Evolutionary conservation across 2,888 invertebrate species (phyloP), one percentile per base, ranked within the genome.

Genomic region (Taenaris catops): DNA sequence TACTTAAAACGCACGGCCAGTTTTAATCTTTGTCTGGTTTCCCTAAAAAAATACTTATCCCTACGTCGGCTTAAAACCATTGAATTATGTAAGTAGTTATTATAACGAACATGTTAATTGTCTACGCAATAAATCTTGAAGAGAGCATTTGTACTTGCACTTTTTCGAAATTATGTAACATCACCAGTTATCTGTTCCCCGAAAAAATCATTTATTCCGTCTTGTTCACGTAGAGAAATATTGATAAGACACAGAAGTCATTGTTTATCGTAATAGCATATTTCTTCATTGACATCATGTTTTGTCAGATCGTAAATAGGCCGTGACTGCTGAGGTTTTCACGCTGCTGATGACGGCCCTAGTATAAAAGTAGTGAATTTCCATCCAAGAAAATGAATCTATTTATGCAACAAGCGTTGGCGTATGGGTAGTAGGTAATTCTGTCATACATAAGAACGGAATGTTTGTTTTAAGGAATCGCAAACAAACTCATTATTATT

Each of bases 381-480:
- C 62, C 70, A 76, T 67, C 73, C 72, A 65, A 72, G 71, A 78
- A 71, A 68, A 55, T 71, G 65, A 59, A 54, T 74, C 80, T 81
- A 81, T 83, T 80, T 80, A 64, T 71, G 72, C 69, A 64, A 54
- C 58, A 53, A 51, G 68, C 76, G 75, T 75, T 63, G 73, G 70
- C 71, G 78, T 70, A 55, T 60, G 55, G 58, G 58, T 63, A 59
- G 67, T 72, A 63, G 70, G 75, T 71, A 68, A 73, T 68, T 66
- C 67, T 63, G 65, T 63, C 62, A 65, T 65, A 62, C 69, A 66
- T 71, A 65, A 67, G 63, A 71, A 64, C 65, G 68, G 69, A 72
- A 68, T 76, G 72, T 78, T 78, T 78, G 75, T 71, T 74, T 75
- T 68, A 69, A 76, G 66, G 71, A 76, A 72, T 75, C 73, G 67